phyloP scores from a whole-genome alignment of 2,113 vertebrate genomes.

The Xenus cinereus region DNA sequence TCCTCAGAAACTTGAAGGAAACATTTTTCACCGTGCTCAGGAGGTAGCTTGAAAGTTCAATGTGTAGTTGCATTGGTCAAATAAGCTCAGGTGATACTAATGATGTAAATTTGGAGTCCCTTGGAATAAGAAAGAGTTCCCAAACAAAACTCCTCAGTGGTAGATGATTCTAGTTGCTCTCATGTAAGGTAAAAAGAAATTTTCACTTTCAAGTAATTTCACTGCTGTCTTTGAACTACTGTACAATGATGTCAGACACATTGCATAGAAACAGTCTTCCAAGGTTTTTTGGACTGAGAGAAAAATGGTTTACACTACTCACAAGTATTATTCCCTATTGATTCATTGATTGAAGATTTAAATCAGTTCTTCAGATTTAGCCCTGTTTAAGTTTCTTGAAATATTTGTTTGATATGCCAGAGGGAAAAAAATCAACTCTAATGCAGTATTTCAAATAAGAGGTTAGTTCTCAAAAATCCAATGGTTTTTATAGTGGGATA shows the following conservation, averaged over 20 bases:
- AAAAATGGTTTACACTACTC: not conserved
- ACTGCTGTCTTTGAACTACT: not conserved
- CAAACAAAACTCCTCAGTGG: not conserved
- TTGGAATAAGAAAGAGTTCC: not conserved
- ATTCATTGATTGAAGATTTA: not conserved
- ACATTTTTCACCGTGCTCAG: not conserved
- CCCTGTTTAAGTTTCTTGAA: not conserved
- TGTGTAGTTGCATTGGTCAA: not conserved
- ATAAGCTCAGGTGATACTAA: not conserved
- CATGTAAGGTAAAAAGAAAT: not conserved
- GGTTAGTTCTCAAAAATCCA: not conserved
- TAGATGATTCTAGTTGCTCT: not conserved
- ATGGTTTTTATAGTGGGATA: not conserved
- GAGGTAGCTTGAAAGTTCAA: not conserved
- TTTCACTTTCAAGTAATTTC: not conserved
- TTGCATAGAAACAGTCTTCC: not conserved
- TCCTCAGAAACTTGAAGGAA: not conserved
- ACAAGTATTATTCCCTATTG: not conserved
- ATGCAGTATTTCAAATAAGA: not conserved
- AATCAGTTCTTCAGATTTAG: not conserved
- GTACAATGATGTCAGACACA: not conserved
- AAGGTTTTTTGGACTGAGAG: not conserved
- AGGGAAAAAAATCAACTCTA: not conserved
- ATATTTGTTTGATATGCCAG: not conserved
- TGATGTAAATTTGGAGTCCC: not conserved